Percentiles rank a stretch among this genome's conserved stretches.
Evolutionary conservation across 2,888 invertebrate genomes (phyloP).

Genomic region (Trissolcus japonicus): DNA sequence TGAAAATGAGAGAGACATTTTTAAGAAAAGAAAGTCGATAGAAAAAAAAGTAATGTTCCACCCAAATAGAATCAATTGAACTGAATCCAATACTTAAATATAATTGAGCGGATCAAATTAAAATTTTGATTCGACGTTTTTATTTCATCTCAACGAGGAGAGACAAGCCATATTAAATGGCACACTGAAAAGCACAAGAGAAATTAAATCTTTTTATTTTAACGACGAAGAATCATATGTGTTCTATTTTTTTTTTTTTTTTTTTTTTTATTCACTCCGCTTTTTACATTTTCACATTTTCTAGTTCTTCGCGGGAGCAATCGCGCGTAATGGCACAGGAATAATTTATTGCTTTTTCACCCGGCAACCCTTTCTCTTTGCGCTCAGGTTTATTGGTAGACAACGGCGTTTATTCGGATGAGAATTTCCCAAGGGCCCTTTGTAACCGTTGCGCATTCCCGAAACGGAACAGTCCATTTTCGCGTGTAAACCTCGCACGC

Average conservation of each 20-base stretch:
- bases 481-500: conserved; percentile 56
- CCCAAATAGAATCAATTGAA: too few relatives aligned
- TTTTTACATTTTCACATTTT: conserved; percentile 41
- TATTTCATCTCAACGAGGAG: too few relatives aligned
- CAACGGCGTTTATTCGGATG: conserved; percentile 57
- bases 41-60: too few relatives aligned
- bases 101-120: too few relatives aligned
- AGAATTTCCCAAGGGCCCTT: conserved; percentile 59
- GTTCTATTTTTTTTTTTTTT: neutral
- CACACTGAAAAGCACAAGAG: conserved; percentile 7
- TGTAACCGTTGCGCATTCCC: conserved; percentile 54
- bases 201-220: conserved; percentile 22
- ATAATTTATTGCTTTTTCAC: conserved; percentile 66
- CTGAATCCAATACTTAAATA: too few relatives aligned
- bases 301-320: conserved; percentile 42
- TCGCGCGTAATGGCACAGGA: conserved; percentile 55
- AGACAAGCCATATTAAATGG: neutral
- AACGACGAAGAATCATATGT: neutral
- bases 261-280: too few relatives aligned
- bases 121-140: too few relatives aligned
- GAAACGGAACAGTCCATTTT: conserved; percentile 54
- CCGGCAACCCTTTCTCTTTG: conserved; percentile 55
- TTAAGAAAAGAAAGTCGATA: too few relatives aligned
- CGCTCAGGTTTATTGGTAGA: conserved; percentile 55
- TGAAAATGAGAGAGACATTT: too few relatives aligned